A percentile compares a stretch with the other conserved stretches of the same genome.
Conservation (phyloP, 2,113 vertebrate species). For the Engystomops pustulosus region DNA sequence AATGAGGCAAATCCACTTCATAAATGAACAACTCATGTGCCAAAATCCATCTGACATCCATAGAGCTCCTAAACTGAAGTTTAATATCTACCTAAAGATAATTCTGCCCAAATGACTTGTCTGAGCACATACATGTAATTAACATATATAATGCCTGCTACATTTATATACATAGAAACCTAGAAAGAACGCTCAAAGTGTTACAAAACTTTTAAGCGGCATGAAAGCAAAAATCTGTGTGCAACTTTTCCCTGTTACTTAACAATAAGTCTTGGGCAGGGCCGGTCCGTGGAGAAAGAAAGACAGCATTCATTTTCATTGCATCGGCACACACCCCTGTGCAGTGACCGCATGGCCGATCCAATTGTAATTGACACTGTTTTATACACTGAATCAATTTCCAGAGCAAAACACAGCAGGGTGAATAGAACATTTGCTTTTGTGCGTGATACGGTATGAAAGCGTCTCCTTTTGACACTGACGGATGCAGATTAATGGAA, state of each 20-base stretch:
- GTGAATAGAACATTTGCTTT: conserved; percentile 43
- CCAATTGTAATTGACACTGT: conserved; percentile 35
- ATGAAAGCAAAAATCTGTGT: not conserved
- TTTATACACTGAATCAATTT: conserved; percentile 49
- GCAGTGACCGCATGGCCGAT: conserved; percentile 24
- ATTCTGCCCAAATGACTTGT: no score
- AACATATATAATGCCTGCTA: no score
- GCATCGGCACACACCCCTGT: conserved; percentile 1
- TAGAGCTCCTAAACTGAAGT: no score
- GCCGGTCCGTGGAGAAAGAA: not conserved
- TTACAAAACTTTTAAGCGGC: not conserved
- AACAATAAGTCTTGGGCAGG: not conserved
- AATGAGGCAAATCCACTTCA: no score
- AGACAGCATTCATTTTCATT: conserved; percentile 22
- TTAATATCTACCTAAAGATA: no score
- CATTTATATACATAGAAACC: no score
- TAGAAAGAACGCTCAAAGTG: not conserved
- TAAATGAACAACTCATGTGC: no score
- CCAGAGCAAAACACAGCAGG: conserved; percentile 34
- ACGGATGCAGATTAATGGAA: conserved; percentile 41
- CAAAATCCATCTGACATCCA: no score
- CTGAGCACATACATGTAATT: no score
- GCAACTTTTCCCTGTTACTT: not conserved
- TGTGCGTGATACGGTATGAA: conserved; percentile 12
- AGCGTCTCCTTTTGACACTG: conserved; percentile 30